Percentiles rank a stretch among this genome's conserved stretches.
Conservation (phyloP, 30 jellyfish, hydroid and myxozoan genomes). For the Sanderia malayensis region DNA sequence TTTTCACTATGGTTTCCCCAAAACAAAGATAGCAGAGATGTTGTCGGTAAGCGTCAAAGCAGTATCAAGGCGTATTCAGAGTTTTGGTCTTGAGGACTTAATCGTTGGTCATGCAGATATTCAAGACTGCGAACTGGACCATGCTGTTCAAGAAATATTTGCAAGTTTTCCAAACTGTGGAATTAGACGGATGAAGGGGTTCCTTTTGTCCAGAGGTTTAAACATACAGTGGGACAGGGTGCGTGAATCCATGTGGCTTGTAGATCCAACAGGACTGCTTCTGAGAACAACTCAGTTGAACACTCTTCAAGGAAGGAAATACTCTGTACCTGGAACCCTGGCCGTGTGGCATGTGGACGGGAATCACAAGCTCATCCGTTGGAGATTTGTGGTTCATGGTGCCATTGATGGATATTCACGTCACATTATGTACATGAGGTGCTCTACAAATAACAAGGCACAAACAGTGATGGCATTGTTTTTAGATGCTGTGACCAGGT, state of each 20-base stretch:
- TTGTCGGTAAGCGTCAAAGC: constrained; percentile 21
- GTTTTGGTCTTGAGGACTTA: constrained; percentile 11
- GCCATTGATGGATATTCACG: constrained; percentile 44
- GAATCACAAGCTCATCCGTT: constrained; percentile 38
- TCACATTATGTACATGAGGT: constrained; percentile 1
- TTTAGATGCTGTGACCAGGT: background rate
- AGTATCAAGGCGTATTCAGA: constrained; percentile 3
- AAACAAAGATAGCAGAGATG: constrained; percentile 18
- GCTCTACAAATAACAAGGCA: constrained; percentile 26
- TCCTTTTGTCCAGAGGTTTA: constrained; percentile 29
- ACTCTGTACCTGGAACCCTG: constrained; percentile 42
- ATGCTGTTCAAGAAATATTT: background rate
- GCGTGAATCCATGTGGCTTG: constrained; percentile 49
- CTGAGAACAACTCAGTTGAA: constrained; percentile 42
- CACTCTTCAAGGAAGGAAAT: constrained; percentile 18
- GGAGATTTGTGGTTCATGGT: constrained; percentile 51
- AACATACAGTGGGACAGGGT: constrained; percentile 37
- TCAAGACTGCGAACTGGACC: background rate
- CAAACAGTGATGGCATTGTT: constrained; percentile 13
- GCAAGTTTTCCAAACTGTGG: constrained; percentile 53
- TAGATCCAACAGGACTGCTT: constrained; percentile 61
- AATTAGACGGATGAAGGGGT: constrained; percentile 52
- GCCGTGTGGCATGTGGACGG: constrained; percentile 43
- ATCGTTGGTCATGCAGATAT: background rate
- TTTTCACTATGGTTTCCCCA: constrained; percentile 17